Evolutionary conservation across 2,113 vertebrate genomes (phyloP).

Genomic region (Chiloscyllium plagiosum): DNA sequence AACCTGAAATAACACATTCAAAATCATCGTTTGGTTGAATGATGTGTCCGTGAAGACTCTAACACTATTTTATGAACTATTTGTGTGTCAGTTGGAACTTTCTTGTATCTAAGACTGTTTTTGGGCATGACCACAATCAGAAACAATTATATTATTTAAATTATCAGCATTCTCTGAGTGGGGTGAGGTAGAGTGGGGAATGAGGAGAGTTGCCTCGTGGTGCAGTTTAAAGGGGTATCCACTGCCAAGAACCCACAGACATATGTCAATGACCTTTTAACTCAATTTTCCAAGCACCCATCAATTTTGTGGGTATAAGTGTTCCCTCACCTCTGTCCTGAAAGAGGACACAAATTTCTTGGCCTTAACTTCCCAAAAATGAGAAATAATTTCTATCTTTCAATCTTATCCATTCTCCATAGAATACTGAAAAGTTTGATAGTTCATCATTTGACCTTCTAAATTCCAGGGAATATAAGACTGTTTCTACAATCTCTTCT

Average conservation of each 20-base stretch:
- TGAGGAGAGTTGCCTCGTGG: no score
- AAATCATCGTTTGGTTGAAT: background rate
- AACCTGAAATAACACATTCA: background rate
- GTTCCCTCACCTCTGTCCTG: background rate
- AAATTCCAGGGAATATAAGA: background rate
- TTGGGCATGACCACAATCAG: background rate
- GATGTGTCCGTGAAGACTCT: background rate
- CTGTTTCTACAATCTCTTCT: background rate
- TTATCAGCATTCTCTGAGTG: no score
- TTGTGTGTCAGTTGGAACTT: background rate
- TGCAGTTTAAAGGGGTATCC: no score
- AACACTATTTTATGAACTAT: background rate
- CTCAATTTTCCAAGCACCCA: no score
- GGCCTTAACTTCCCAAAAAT: background rate
- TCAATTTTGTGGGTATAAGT: background rate
- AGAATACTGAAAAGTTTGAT: background rate
- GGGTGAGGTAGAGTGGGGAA: no score
- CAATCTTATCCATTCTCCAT: background rate
- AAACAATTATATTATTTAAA: no score
- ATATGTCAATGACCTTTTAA: no score
- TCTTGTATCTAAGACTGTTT: background rate
- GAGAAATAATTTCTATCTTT: background rate
- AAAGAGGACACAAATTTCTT: background rate
- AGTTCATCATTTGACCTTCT: background rate
- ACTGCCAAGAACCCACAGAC: no score